These are phyloP conservation scores for rabbit (Oryctolagus cuniculus) DNA, from an alignment of 2,113 vertebrate species.

Conservation along the genomic window DNA sequence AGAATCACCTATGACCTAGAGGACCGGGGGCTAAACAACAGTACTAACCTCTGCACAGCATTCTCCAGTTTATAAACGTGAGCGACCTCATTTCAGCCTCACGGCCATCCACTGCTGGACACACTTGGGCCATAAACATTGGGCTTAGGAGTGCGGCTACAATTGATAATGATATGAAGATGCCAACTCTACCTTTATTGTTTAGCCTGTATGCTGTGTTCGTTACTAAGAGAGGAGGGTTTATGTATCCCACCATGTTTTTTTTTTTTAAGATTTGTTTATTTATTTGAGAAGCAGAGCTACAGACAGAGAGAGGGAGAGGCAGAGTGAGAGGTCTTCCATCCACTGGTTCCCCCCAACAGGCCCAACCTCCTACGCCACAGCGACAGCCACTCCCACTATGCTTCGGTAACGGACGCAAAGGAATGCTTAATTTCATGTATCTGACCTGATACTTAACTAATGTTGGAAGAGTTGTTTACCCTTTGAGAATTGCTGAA, in stretches of 20 bases:
- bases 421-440: background rate
- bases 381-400: background rate
- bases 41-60: background rate
- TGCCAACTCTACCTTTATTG: too few relatives aligned
- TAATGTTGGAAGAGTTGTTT: background rate
- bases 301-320: too few relatives aligned
- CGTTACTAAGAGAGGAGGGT: background rate
- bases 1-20: background rate
- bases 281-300: too few relatives aligned
- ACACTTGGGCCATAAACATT: background rate
- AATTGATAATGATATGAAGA: background rate
- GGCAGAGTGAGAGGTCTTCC: too few relatives aligned
- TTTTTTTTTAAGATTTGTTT: too few relatives aligned
- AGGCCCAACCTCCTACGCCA: too few relatives aligned
- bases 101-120: too few relatives aligned
- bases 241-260: background rate
- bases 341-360: too few relatives aligned
- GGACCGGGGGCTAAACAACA: background rate
- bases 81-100: background rate
- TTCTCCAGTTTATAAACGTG: background rate
- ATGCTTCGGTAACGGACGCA: background rate
- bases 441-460: background rate
- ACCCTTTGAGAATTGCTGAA: background rate
- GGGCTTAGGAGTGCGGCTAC: background rate
- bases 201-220: background rate